phyloP scores from a whole-genome alignment of 2,888 invertebrate species.

The Orgyia antiqua region DNA sequence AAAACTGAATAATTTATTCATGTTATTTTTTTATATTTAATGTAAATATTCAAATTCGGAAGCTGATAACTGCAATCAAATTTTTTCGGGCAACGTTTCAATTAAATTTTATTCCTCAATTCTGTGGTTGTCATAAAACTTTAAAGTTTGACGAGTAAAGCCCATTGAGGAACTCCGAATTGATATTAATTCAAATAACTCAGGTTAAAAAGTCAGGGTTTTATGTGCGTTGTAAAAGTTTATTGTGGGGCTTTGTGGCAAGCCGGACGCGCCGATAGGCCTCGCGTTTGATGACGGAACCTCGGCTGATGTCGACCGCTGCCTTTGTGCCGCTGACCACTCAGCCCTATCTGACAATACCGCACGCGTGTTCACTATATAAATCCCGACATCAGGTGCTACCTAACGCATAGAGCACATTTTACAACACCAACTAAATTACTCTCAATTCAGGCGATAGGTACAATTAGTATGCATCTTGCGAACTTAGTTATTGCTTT shows the following conservation, averaged over 20 bases:
- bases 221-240: constrained; percentile 76
- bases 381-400: constrained; percentile 29
- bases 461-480: constrained; percentile 18
- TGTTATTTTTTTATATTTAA: too few species aligned
- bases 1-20: too few species aligned
- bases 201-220: constrained; percentile 78
- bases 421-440: constrained; percentile 25
- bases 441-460: constrained; percentile 11
- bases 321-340: constrained; percentile 26
- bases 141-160: constrained; percentile 77
- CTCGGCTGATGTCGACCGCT: constrained; percentile 24
- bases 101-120: constrained; percentile 77
- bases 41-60: constrained; percentile 77
- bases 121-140: constrained; percentile 74
- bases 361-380: constrained; percentile 33
- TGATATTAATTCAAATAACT: constrained; percentile 79
- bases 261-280: constrained; percentile 73
- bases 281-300: constrained; percentile 53
- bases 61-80: constrained; percentile 76
- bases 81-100: constrained; percentile 73
- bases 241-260: constrained; percentile 75
- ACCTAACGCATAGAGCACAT: constrained; percentile 24
- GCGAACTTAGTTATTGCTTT: too few species aligned
- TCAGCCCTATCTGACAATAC: constrained; percentile 18
- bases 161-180: constrained; percentile 77